Percentiles rank a stretch among this genome's conserved stretches.
Evolutionary conservation across 2,888 invertebrate genomes (phyloP).

Genomic region (Sesia apiformis): DNA sequence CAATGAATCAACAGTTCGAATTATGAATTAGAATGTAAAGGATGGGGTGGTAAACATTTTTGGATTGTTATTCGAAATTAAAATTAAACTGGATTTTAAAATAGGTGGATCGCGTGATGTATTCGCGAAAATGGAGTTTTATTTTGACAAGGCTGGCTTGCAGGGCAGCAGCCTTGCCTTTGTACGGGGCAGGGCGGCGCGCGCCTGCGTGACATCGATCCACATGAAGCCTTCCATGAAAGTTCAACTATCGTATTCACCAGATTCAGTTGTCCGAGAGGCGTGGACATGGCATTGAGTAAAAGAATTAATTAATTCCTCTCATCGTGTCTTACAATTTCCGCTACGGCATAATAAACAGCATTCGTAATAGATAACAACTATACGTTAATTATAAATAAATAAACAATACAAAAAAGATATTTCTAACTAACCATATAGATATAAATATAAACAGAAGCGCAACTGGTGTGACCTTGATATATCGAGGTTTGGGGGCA

Average conservation of each 20-base stretch:
- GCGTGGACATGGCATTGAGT: neutral
- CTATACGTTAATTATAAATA: no score
- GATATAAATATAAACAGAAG: no score
- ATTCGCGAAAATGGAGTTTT: constrained; percentile 41
- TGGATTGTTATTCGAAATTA: neutral
- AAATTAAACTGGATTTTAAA: neutral
- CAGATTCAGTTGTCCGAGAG: neutral
- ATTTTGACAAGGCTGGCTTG: constrained; percentile 57
- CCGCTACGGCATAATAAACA: no score
- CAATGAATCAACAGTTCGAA: neutral
- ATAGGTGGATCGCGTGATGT: constrained; percentile 23
- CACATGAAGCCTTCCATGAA: constrained; percentile 30
- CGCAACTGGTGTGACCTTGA: no score
- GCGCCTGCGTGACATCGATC: constrained; percentile 67
- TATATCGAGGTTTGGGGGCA: no score
- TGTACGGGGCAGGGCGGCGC: constrained; percentile 37
- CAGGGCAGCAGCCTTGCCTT: constrained; percentile 49
- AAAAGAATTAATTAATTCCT: no score
- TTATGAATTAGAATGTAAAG: neutral
- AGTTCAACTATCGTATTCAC: constrained; percentile 12
- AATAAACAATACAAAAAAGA: no score
- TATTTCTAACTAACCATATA: no score
- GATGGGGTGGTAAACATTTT: neutral
- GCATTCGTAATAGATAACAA: no score
- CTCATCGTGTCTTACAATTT: no score